phyloP scores from a whole-genome alignment of 2,113 vertebrate genomes.

The Riparia riparia region DNA sequence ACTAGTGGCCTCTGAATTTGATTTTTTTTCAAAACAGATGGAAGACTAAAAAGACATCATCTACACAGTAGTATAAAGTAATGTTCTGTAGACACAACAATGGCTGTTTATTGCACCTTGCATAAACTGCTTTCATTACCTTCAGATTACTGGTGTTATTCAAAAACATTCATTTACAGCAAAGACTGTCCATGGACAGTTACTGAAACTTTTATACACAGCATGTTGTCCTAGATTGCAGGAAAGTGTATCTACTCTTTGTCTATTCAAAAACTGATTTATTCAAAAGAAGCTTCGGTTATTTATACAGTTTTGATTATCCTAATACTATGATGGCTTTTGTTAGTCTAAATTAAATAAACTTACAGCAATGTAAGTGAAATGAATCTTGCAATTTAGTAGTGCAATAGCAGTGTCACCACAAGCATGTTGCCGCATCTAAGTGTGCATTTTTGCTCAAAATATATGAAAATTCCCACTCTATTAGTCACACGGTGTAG shows the following conservation, averaged over 20 bases:
- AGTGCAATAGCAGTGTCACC: neutral
- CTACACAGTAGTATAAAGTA: slow-evolving; percentile 69
- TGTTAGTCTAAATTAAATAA: neutral
- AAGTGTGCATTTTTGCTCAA: neutral
- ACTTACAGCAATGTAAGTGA: neutral
- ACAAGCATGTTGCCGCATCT: neutral
- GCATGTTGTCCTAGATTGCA: neutral
- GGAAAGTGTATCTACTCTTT: neutral
- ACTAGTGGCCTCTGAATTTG: slow-evolving; percentile 67
- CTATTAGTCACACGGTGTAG: neutral
- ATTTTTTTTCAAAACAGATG: slow-evolving; percentile 66
- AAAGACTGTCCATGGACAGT: slow-evolving; percentile 35
- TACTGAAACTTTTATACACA: slow-evolving; percentile 13
- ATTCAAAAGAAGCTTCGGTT: neutral
- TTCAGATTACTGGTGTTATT: slow-evolving; percentile 75
- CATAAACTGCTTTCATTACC: slow-evolving; percentile 75
- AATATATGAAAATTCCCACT: neutral
- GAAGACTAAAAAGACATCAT: slow-evolving; percentile 69
- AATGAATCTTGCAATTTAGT: neutral
- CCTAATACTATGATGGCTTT: neutral
- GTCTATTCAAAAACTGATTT: neutral
- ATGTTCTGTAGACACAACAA: slow-evolving; percentile 74
- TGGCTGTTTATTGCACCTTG: slow-evolving; percentile 68
- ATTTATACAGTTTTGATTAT: neutral
- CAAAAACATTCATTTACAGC: slow-evolving; percentile 68